A percentile compares a stretch with the other conserved stretches of the same genome.
These are phyloP conservation scores for Phoeniculus purpureus DNA, from an alignment of 2,797 vertebrate species.

Conservation along the genomic window DNA sequence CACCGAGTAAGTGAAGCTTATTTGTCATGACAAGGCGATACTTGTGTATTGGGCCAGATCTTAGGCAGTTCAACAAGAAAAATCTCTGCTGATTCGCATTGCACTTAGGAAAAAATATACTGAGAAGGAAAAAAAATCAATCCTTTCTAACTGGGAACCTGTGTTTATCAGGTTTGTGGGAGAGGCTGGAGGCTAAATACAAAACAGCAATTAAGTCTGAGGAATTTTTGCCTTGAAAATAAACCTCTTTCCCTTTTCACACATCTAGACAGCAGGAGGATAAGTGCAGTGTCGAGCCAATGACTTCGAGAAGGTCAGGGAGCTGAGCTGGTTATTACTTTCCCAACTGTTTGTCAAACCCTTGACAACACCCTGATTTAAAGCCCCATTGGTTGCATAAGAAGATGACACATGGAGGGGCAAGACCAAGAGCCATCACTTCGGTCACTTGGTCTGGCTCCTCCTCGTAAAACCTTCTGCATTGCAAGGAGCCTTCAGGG, in stretches of 20 bases:
- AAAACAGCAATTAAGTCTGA: not conserved
- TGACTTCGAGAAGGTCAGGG: not conserved
- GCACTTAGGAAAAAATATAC: not conserved
- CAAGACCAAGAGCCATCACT: not conserved
- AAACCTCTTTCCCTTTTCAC: not conserved
- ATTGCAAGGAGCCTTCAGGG: not conserved
- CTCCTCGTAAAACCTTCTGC: not conserved
- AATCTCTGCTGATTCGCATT: conserved; percentile 3
- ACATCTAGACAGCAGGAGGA: not conserved
- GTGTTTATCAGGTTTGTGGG: not conserved
- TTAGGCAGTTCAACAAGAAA: not conserved
- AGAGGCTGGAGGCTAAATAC: not conserved
- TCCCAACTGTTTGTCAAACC: not conserved
- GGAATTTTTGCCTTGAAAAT: not conserved
- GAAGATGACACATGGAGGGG: rapidly evolving
- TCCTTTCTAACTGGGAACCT: not conserved
- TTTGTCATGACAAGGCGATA: conserved; percentile 19
- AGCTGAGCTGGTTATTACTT: not conserved
- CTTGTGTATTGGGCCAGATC: not conserved
- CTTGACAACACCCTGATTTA: not conserved
- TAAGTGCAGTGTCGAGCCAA: not conserved
- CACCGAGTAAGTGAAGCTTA: conserved; percentile 6
- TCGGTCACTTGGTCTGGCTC: not conserved
- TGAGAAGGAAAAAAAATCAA: not conserved
- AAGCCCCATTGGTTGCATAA: not conserved